These are phyloP conservation scores for Conomelus anceps DNA, from an alignment of 2,888 invertebrate genomes.

Conservation along the genomic window DNA sequence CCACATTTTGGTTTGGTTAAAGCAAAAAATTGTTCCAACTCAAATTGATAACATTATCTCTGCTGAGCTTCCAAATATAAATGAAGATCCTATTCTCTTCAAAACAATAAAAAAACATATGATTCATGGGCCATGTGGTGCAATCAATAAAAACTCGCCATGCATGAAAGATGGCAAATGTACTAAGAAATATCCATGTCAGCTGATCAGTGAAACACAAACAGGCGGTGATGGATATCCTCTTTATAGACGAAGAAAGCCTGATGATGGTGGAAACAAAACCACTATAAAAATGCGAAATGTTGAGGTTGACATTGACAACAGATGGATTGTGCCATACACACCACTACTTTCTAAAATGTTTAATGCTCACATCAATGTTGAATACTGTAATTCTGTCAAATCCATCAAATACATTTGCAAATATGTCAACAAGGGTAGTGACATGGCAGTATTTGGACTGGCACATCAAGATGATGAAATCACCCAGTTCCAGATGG, in stretches of 20 bases:
- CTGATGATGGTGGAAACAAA: conserved; percentile 30
- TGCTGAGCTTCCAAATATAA: conserved; percentile 37
- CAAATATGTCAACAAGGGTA: conserved; percentile 37
- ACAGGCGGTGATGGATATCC: conserved; percentile 36
- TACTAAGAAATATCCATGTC: conserved; percentile 32
- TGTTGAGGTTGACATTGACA: conserved; percentile 28
- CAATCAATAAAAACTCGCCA: conserved; percentile 31
- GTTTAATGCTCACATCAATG: conserved; percentile 37
- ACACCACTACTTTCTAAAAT: conserved; percentile 29
- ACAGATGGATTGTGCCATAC: conserved; percentile 33
- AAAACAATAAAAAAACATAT: conserved; percentile 37
- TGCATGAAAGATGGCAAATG: conserved; percentile 36
- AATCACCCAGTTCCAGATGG: conserved; percentile 34
- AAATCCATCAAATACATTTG: conserved; percentile 41
- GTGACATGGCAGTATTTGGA: conserved; percentile 28
- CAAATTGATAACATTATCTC: conserved; percentile 14
- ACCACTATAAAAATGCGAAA: background rate
- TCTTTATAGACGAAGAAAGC: conserved; percentile 31
- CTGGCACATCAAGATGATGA: conserved; percentile 27
- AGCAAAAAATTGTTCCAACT: background rate
- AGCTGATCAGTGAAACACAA: conserved; percentile 32
- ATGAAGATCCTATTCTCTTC: conserved; percentile 33
- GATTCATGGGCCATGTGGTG: conserved; percentile 38
- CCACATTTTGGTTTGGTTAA: conserved; percentile 17
- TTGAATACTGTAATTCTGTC: conserved; percentile 41